Conservation (phyloP, 1,140 invertebrate genomes). For the Hyles euphorbiae region DNA sequence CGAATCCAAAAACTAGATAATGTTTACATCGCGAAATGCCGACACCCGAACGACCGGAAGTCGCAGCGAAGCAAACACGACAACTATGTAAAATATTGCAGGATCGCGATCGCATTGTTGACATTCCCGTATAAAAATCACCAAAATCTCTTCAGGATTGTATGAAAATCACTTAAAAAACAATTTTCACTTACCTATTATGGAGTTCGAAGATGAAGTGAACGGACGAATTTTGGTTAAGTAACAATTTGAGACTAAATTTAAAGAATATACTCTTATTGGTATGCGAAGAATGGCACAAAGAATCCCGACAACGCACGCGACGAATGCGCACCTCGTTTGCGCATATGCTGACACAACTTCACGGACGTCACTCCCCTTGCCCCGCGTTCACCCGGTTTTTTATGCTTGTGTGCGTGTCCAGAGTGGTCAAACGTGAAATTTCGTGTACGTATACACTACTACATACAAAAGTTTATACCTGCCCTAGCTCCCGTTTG, state of each 20-base stretch:
- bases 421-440: slow-evolving; percentile 73
- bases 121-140: slow-evolving; percentile 80
- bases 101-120: slow-evolving; percentile 84
- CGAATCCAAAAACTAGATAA: slow-evolving; percentile 70
- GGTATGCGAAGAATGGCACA: slow-evolving; percentile 96
- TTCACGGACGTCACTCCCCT: slow-evolving; percentile 77
- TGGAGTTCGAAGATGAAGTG: slow-evolving; percentile 77
- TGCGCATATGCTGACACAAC: slow-evolving; percentile 86
- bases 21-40: slow-evolving; percentile 75
- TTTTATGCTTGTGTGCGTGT: slow-evolving; percentile 47
- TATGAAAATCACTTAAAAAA: slow-evolving; percentile 76
- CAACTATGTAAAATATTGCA: slow-evolving; percentile 89
- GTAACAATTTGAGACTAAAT: slow-evolving; percentile 78
- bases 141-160: slow-evolving; percentile 73
- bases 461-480: slow-evolving; percentile 57
- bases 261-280: slow-evolving; percentile 89
- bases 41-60: slow-evolving; percentile 76
- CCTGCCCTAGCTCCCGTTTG: slow-evolving; percentile 61
- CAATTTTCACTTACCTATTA: slow-evolving; percentile 80
- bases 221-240: slow-evolving; percentile 80
- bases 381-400: slow-evolving; percentile 66
- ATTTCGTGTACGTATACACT: slow-evolving; percentile 64
- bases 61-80: slow-evolving; percentile 80
- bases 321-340: slow-evolving; percentile 86
- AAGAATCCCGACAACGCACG: slow-evolving; percentile 95